Base-by-base conservation (phyloP, 1,140 invertebrate species). In the Helicorthomorpha holstii region DNA sequence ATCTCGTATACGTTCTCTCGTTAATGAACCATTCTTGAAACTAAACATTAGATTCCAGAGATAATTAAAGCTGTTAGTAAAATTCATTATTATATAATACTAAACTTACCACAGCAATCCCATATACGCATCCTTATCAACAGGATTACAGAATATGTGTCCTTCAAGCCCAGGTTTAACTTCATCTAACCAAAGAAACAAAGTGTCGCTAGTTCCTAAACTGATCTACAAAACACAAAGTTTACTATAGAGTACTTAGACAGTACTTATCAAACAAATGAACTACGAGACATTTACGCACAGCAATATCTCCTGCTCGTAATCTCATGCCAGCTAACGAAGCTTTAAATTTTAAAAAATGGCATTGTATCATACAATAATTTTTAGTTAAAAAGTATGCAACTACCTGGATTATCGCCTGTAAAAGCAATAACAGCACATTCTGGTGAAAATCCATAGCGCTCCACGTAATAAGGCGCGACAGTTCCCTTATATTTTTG, bases 11-110 rank as follows among this genome's bases (percentile, higher is more conserved):
- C 78, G 73, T 69, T 95, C 88, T 29, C 93, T 73, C 0, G 87
- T 89, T 16, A 93, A 61, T 0, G 91, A 94, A 1, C 90, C 92
- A 71, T 96, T 96, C 65, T 91, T 89, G 61, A 93, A 96, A 69
- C 85, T 86, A 57, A 45, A 68, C 38, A 41, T 41, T 41, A 41
- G 38, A 12, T 41, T 41, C 12, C 19, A 19, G 38, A 41, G 19
- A 41, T 41, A n/a, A n/a, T n/a, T n/a, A n/a, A n/a, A n/a, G n/a
- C n/a, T n/a, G n/a, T n/a, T n/a, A n/a, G n/a, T n/a, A n/a, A n/a
- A n/a, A n/a, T n/a, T n/a, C n/a, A n/a, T n/a, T n/a, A n/a, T n/a
- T n/a, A n/a, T n/a, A n/a, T n/a, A n/a, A n/a, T n/a, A n/a, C n/a
- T n/a, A n/a, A 41, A 54, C 57, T 63, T 70, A 85, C 84, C 88